Base-by-base conservation (phyloP, 2,113 vertebrate species). In the Scortum barcoo region DNA sequence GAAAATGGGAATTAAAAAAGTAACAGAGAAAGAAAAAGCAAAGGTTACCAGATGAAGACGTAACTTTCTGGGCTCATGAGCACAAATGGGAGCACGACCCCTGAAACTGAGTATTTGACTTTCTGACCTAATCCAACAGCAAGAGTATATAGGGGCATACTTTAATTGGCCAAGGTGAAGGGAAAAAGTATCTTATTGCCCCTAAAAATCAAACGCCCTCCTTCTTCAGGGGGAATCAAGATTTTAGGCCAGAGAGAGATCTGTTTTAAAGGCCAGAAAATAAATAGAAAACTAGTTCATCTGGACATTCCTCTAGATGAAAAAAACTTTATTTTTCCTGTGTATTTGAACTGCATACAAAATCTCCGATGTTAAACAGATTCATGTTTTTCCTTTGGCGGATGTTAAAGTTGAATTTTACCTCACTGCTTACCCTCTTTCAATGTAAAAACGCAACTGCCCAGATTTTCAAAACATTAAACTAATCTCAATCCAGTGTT, bases 51-150 rank as follows among this genome's bases (percentile, higher is more conserved):
- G 74, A 54, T 71, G 61, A 90, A 48, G 54, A 53, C 68, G 72
- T 58, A 81, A 83, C 44, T 22, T n/a, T 76, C 62, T 60, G 42
- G 40, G 80, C 63, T 76, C 54, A 28, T 42, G 0, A 36, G n/a
- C 36, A 33, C 24, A 80, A 69, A 70, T 3, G 60, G 12, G 48
- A 20, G 26, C 51, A 46, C 57, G 86, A 88, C 67, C 91, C 33
- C 63, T 67, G 33, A 88, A 76, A 68, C 40, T 17, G 44, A 57
- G 60, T 57, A 22, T 87, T 91, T 91, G 89, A 91, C 90, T 82
- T 71, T 67, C 24, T 89, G 90, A 92, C 86, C 88, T 89, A 20
- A 72, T 84, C 80, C 58, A 84, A 84, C 67, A 80, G 69, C 53
- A 10, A 79, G 46, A 71, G 56, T 71, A 86, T 65, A 68, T 70